phyloP scores from a whole-genome alignment of 2,113 vertebrate genomes.

The Phaethornis superciliosus region DNA sequence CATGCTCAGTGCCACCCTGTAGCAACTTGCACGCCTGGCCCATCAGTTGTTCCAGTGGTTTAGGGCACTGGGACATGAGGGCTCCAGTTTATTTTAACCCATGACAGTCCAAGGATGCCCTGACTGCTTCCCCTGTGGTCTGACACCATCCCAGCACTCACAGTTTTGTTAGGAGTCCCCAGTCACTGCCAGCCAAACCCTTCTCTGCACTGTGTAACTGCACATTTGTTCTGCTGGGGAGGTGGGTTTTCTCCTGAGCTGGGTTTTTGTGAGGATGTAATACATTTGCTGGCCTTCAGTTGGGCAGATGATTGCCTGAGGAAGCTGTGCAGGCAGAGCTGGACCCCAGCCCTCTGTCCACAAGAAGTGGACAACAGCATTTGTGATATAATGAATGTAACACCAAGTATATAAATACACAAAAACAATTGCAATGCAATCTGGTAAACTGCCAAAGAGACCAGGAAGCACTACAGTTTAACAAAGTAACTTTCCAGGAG shows the following conservation, averaged over 20 bases:
- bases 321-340: background rate
- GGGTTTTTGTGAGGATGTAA: background rate
- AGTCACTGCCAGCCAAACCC: background rate
- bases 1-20: background rate
- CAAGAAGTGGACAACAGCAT: background rate
- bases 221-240: background rate
- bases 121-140: background rate
- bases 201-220: background rate
- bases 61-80: background rate
- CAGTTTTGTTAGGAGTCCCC: background rate
- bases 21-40: background rate
- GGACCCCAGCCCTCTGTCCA: background rate
- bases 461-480: background rate
- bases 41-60: background rate
- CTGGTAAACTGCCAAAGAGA: background rate
- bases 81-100: background rate
- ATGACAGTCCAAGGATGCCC: background rate
- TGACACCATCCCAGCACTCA: background rate
- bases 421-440: background rate
- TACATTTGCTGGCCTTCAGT: background rate
- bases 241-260: background rate
- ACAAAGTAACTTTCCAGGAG: background rate
- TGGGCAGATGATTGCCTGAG: background rate
- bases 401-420: background rate
- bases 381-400: background rate